Conservation (phyloP, 1,140 invertebrate species). For the Leguminivora glycinivorella region DNA sequence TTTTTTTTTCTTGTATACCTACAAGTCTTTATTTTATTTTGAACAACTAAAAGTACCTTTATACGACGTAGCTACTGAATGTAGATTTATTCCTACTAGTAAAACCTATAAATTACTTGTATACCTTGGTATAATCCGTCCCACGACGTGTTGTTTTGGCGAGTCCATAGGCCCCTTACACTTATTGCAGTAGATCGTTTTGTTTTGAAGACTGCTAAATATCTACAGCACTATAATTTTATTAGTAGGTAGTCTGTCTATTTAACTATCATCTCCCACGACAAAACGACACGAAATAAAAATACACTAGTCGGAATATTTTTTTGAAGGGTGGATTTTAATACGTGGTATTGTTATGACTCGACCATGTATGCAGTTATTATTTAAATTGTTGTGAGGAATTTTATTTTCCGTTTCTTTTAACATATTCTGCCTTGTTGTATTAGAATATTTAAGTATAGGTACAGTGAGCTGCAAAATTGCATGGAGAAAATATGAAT, state of each 20-base stretch:
- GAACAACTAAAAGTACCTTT: too few species aligned
- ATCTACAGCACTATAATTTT: neutral
- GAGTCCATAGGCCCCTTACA: neutral
- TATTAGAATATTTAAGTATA: neutral
- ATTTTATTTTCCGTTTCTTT: neutral
- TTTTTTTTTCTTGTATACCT: too few species aligned
- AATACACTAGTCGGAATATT: neutral
- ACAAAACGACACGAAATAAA: neutral
- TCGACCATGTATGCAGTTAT: neutral
- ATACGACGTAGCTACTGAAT: too few species aligned
- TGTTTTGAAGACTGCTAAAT: neutral
- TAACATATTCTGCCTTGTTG: neutral
- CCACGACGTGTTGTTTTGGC: neutral
- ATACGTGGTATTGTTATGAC: neutral
- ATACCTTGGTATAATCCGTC: too few species aligned
- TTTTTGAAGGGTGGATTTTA: neutral
- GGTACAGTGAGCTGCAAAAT: too few species aligned
- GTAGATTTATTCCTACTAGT: too few species aligned
- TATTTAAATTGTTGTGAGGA: neutral
- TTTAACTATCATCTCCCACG: neutral
- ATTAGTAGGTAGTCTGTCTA: neutral
- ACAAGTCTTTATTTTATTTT: too few species aligned
- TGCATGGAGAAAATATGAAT: too few species aligned
- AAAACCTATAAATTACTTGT: too few species aligned
- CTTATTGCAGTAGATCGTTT: neutral